These are phyloP conservation scores for Scomberomorus guttatus DNA, from an alignment of 2,797 vertebrate species.

Conservation along the genomic window DNA sequence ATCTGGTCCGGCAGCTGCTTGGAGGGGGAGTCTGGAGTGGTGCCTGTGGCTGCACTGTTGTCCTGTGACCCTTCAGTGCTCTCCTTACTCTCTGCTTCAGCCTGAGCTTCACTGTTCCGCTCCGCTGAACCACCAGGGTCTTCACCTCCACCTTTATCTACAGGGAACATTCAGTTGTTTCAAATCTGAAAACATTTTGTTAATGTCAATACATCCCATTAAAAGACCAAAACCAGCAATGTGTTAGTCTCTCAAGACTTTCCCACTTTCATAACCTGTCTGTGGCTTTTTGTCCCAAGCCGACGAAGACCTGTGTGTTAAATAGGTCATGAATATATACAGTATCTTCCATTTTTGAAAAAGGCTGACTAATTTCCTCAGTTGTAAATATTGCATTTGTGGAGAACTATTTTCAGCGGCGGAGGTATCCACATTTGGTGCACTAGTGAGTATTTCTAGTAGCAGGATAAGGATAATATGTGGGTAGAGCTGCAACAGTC, in stretches of 20 bases:
- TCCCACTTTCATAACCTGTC: too few relatives aligned
- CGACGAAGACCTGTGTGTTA: too few relatives aligned
- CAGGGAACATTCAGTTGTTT: background rate
- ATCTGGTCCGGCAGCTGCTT: conserved; percentile 98
- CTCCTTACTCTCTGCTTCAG: conserved; percentile 29
- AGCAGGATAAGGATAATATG: too few relatives aligned
- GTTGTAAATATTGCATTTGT: background rate
- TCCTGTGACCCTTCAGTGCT: conserved; percentile 61
- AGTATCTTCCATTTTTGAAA: background rate
- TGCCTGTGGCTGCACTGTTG: conserved; percentile 52
- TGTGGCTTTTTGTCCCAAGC: too few relatives aligned
- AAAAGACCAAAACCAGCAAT: background rate
- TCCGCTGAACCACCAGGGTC: conserved; percentile 29
- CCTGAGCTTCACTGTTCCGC: conserved; percentile 16
- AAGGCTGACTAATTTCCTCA: background rate
- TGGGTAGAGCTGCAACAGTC: too few relatives aligned
- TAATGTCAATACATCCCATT: background rate
- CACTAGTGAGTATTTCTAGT: too few relatives aligned
- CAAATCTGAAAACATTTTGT: background rate
- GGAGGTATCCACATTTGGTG: background rate
- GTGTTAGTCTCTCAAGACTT: too few relatives aligned
- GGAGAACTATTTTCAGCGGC: background rate
- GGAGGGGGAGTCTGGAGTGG: conserved; percentile 90
- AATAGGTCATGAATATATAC: background rate
- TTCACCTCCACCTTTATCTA: conserved; percentile 65